Evolutionary conservation across 1,140 invertebrate genomes (phyloP).

Genomic region (Triops longicaudatus): DNA sequence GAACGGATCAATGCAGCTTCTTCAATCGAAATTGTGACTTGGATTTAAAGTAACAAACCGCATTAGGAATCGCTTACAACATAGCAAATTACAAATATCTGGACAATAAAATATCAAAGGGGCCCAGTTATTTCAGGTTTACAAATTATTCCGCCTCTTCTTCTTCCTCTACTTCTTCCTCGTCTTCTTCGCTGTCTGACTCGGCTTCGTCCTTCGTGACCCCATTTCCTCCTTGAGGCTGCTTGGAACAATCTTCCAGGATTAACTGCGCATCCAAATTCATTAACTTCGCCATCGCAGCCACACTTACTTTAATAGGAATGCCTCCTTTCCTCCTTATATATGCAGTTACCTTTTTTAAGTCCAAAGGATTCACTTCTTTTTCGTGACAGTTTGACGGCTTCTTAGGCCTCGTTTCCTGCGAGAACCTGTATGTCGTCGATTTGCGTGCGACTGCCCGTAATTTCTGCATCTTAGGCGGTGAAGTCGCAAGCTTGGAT

Average conservation of each 20-base stretch:
- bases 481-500: not conserved
- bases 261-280: slow-evolving; percentile 3
- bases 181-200: not conserved
- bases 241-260: slow-evolving; percentile 20
- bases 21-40: too few relatives aligned
- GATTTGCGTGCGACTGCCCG: not conserved
- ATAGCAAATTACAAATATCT: too few relatives aligned
- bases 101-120: too few relatives aligned
- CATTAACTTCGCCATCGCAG: slow-evolving; percentile 19
- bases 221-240: not conserved
- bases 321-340: not conserved
- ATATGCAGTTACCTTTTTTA: not conserved
- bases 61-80: too few relatives aligned
- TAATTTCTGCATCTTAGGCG: not conserved
- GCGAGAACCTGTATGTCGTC: not conserved
- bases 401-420: not conserved
- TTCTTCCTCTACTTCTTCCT: not conserved
- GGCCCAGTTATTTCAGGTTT: too few relatives aligned
- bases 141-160: not conserved
- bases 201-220: not conserved
- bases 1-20: not conserved
- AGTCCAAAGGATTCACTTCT: not conserved
- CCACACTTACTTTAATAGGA: slow-evolving; percentile 20
- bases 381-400: not conserved
- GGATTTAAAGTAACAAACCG: too few relatives aligned